These are phyloP conservation scores for Carpatolechia fugitivella DNA, from an alignment of 2,888 invertebrate genomes.

Conservation along the genomic window DNA sequence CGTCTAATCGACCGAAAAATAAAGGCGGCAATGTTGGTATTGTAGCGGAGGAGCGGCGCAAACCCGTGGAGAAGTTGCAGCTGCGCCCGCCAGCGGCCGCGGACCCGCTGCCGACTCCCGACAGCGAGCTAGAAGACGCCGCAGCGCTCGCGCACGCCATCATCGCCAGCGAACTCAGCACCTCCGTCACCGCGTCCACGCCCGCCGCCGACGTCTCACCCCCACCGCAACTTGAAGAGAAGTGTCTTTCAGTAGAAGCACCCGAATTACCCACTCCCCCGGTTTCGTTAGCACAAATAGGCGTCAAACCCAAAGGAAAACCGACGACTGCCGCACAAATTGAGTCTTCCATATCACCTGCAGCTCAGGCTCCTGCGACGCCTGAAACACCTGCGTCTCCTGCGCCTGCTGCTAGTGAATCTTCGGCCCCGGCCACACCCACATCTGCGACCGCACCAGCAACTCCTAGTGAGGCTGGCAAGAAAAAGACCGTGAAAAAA, in stretches of 20 bases:
- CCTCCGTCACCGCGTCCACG: conserved; percentile 50
- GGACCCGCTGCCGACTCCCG: conserved; percentile 70
- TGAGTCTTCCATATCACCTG: conserved; percentile 54
- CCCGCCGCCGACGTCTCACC: conserved; percentile 40
- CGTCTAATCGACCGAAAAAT: conserved; percentile 71
- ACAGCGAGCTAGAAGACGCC: conserved; percentile 75
- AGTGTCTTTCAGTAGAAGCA: conserved; percentile 55
- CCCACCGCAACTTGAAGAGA: conserved; percentile 33
- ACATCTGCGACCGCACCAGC: conserved; percentile 26
- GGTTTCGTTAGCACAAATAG: conserved; percentile 74
- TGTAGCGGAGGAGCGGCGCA: conserved; percentile 76
- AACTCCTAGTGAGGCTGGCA: conserved; percentile 44
- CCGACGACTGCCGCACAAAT: conserved; percentile 61
- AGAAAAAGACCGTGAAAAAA: conserved; percentile 71
- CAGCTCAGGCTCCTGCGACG: conserved; percentile 5
- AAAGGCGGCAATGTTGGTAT: conserved; percentile 74
- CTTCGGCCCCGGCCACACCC: conserved; percentile 19
- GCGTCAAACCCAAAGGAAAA: conserved; percentile 62
- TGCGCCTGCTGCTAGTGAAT: neutral
- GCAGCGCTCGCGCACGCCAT: conserved; percentile 68
- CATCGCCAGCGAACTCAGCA: conserved; percentile 69
- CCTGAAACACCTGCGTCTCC: conserved; percentile 18
- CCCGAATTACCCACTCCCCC: conserved; percentile 73
- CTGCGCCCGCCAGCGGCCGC: conserved; percentile 59
- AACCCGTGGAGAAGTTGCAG: conserved; percentile 66